phyloP scores from a whole-genome alignment of 2,888 invertebrate species.

The Drosophila vallismaia region DNA sequence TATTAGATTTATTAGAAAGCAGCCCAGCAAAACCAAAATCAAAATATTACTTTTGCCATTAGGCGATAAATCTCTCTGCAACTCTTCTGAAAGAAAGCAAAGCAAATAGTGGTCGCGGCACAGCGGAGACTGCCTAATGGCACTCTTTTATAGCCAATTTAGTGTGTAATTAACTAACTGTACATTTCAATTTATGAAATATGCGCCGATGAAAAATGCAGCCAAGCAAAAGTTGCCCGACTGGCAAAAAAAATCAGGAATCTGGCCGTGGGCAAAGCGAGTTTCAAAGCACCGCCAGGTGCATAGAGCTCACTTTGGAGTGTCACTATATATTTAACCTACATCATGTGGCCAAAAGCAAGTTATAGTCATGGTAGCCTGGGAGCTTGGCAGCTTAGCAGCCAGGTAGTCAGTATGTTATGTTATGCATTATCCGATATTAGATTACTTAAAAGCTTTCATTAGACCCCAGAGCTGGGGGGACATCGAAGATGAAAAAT shows the following conservation, averaged over 20 bases:
- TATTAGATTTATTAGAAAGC: neutral
- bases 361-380: conserved; percentile 51
- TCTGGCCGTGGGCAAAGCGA: conserved; percentile 7
- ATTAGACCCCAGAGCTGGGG: conserved; percentile 24
- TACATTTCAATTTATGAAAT: conserved; percentile 77
- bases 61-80: conserved; percentile 62
- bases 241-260: conserved; percentile 34
- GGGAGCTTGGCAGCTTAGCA: neutral
- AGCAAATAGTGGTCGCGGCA: conserved; percentile 52
- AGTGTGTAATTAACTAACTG: conserved; percentile 79
- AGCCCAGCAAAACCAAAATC: neutral
- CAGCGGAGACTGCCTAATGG: conserved; percentile 55
- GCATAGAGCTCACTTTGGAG: conserved; percentile 41
- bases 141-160: conserved; percentile 72
- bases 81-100: conserved; percentile 53
- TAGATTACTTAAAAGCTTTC: conserved; percentile 7
- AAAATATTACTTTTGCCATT: conserved; percentile 33
- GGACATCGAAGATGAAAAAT: conserved; percentile 69
- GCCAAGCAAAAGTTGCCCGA: conserved; percentile 39
- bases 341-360: conserved; percentile 57
- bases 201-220: conserved; percentile 51
- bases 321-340: conserved; percentile 82
- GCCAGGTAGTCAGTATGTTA: neutral
- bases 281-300: conserved; percentile 64
- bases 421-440: conserved; percentile 7